A percentile compares a stretch with the other conserved stretches of the same genome.
phyloP scores from a whole-genome alignment of 2,888 invertebrate genomes.

The Thereva nobilitata region DNA sequence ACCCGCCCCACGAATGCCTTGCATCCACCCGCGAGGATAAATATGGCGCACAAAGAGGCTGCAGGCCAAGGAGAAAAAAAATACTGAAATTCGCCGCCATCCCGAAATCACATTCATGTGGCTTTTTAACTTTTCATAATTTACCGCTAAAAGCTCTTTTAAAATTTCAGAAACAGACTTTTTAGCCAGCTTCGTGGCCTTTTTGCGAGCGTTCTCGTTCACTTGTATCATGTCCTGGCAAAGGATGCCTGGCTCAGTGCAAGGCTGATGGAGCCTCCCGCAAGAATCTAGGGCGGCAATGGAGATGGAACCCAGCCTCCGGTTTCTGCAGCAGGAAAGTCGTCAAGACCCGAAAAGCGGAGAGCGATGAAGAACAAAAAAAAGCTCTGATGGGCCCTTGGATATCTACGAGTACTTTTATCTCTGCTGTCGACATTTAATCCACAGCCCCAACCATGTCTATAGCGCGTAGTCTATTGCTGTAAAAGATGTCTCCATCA shows the following conservation, averaged over 20 bases:
- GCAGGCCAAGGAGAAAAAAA: too few species aligned
- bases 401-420: constrained; percentile 24
- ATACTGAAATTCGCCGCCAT: neutral
- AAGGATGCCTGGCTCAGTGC: constrained; percentile 1
- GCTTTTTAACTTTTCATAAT: constrained; percentile 60
- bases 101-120: constrained; percentile 54
- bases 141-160: constrained; percentile 60
- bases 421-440: constrained; percentile 36
- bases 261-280: constrained; percentile 8
- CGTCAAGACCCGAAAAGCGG: constrained; percentile 17
- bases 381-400: constrained; percentile 22
- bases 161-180: constrained; percentile 53
- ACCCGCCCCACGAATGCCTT: too few species aligned
- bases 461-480: constrained; percentile 7
- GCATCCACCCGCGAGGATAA: too few species aligned
- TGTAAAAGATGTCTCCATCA: constrained; percentile 11
- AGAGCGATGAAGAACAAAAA: constrained; percentile 12
- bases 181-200: constrained; percentile 38
- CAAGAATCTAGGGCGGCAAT: constrained; percentile 9
- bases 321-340: neutral
- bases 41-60: too few species aligned
- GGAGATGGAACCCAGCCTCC: neutral
- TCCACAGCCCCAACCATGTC: constrained; percentile 27
- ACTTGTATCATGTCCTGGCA: constrained; percentile 20
- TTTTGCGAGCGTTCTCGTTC: constrained; percentile 34